phyloP scores from a whole-genome alignment of 1,140 invertebrate genomes.

The Heliconius hermathena region DNA sequence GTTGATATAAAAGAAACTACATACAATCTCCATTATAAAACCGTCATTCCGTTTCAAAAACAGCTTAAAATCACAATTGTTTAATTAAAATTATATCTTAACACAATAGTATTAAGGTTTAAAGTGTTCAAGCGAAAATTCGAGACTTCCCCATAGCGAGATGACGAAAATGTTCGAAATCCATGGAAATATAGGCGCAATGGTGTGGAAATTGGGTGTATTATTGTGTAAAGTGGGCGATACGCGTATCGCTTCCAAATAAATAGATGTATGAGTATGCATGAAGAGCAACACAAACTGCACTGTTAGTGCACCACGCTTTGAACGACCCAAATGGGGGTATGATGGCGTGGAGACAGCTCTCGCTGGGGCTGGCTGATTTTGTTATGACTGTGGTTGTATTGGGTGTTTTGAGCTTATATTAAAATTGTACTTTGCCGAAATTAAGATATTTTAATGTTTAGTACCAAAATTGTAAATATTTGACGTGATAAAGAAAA shows the following conservation, averaged over 20 bases:
- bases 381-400: not conserved
- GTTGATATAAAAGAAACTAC: constrained; percentile 51
- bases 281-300: constrained; percentile 72
- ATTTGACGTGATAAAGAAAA: too few relatives aligned
- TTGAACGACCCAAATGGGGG: constrained; percentile 64
- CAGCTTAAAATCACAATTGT: not conserved
- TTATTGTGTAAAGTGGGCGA: constrained; percentile 48
- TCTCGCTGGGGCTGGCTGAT: not conserved
- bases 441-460: too few relatives aligned
- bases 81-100: not conserved
- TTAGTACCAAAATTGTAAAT: too few relatives aligned
- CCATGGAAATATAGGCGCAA: constrained; percentile 52
- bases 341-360: constrained; percentile 48
- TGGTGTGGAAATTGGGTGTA: constrained; percentile 50
- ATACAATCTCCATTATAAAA: constrained; percentile 54
- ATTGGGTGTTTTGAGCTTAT: too few relatives aligned
- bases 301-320: constrained; percentile 73
- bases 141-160: not conserved
- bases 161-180: constrained; percentile 42
- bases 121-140: not conserved
- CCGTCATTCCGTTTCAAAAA: not conserved
- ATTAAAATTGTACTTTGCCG: too few relatives aligned
- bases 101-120: not conserved
- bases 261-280: constrained; percentile 66
- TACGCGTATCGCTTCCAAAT: constrained; percentile 58